A percentile compares a stretch with the other conserved stretches of the same genome.
Evolutionary conservation across 1,140 invertebrate species (phyloP).

Genomic region (Aporrectodea caliginosa): DNA sequence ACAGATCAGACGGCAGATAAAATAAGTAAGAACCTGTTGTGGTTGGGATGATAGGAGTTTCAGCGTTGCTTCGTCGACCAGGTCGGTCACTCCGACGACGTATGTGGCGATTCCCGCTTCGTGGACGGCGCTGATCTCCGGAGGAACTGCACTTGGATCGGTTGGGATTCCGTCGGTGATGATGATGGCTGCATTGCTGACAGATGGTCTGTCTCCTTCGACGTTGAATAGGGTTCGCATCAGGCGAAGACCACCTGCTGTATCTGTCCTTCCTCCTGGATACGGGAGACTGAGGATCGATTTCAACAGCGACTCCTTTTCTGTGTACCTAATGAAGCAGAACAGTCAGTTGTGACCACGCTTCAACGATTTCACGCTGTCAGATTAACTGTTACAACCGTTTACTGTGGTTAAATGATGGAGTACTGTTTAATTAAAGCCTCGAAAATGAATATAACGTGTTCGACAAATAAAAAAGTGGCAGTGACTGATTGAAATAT

Average conservation of each 20-base stretch:
- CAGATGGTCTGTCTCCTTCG: conserved; percentile 25
- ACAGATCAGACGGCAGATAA: too few relatives aligned
- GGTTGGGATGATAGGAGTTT: conserved; percentile 8
- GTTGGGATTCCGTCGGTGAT: conserved; percentile 40
- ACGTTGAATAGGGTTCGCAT: conserved; percentile 15
- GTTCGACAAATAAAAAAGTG: too few relatives aligned
- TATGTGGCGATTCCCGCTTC: not conserved
- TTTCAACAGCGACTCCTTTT: conserved; percentile 5
- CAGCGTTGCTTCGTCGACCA: conserved; percentile 3
- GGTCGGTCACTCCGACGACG: conserved; percentile 14
- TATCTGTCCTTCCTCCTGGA: conserved; percentile 18
- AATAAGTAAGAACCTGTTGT: too few relatives aligned
- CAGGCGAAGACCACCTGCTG: conserved; percentile 18
- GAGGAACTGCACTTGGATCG: not conserved
- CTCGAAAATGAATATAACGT: too few relatives aligned
- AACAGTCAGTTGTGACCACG: too few relatives aligned
- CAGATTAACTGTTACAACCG: too few relatives aligned
- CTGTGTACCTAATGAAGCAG: conserved; percentile 20
- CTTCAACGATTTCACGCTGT: too few relatives aligned
- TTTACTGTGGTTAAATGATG: too few relatives aligned
- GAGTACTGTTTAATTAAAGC: too few relatives aligned
- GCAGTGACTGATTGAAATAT: too few relatives aligned
- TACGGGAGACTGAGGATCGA: conserved; percentile 9
- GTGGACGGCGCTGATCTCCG: conserved; percentile 9
- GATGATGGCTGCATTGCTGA: conserved; percentile 35